Base-by-base conservation (phyloP, 1,140 invertebrate species). In the Acromyrmex heyeri region DNA sequence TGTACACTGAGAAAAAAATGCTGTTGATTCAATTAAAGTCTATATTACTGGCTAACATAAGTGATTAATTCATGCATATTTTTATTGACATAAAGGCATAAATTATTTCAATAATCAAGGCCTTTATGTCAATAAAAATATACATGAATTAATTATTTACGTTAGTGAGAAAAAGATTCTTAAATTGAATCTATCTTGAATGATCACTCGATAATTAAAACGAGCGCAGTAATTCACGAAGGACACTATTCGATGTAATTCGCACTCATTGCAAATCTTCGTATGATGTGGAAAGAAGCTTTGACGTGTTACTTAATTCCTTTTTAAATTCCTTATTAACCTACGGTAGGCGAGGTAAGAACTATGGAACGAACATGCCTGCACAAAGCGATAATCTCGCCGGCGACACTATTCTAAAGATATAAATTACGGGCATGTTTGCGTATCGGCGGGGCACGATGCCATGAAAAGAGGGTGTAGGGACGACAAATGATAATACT, bases 401-500 rank as follows among this genome's bases (percentile, higher is more conserved):
- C 30, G 78, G 44, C 61, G 76, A 21, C 61, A 21, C 61, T 78
- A 65, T 70, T 81, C 21, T 81, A 44, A 79, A 53, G 78, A 86
- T 48, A 38, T 55, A 44, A 61, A 62, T 69, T 62, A 76, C 48
- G 44, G 8, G 53, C 24, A 50, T 16, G 38, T 64, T 62, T 30
- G 44, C 48, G 44, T 76, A 61, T 5, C 14, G 70, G 4, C 5
- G 50, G 72, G 27, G 57, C 12, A 44, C 61, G n/a, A 24, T n/a
- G 34, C n/a, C 18, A 16, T 38, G 57, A 61, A 59, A 87, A 82
- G 73, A 67, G 82, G 67, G 75, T 77, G 44, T 88, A 53, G 24
- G 61, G 87, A 89, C 76, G 85, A 88, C 88, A 78, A 90, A 87
- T 89, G 88, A 89, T 87, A 87, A 89, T 89, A 83, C 87, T 87